phyloP scores from a whole-genome alignment of 2,113 vertebrate species.

The Muntiacus muntjak region DNA sequence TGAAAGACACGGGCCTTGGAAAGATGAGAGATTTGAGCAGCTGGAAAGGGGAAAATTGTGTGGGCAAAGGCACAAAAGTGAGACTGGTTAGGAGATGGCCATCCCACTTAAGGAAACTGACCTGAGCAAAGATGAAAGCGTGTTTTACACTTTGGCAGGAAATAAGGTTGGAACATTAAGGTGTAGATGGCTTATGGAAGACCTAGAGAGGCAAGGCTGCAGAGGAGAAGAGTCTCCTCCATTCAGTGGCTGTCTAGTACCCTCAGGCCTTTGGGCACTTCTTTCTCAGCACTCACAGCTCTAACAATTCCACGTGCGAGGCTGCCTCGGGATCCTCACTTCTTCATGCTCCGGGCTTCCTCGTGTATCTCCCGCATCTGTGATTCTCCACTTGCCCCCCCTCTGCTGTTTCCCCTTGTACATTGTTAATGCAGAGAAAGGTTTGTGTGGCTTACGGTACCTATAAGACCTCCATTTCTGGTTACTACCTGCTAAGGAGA shows the following conservation, averaged over 20 bases:
- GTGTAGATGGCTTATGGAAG: not conserved
- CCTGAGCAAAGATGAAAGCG: not conserved
- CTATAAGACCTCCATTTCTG: not conserved
- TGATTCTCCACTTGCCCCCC: not conserved
- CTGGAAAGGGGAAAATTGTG: not conserved
- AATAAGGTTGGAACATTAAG: not conserved
- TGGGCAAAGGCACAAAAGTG: not conserved
- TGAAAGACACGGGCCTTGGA: not conserved
- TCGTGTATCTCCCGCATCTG: not conserved
- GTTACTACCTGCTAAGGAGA: not conserved
- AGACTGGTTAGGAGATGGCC: not conserved
- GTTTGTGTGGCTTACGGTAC: not conserved
- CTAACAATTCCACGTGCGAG: not conserved
- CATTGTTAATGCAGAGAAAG: not conserved
- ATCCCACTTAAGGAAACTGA: not conserved
- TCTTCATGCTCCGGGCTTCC: not conserved
- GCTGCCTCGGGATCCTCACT: fast-evolving
- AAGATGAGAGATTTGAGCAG: not conserved
- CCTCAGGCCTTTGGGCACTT: not conserved
- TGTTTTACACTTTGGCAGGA: not conserved
- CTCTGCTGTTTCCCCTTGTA: not conserved
- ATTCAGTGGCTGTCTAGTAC: not conserved
- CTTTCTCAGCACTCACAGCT: not conserved
- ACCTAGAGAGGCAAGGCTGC: not conserved
- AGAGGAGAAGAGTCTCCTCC: not conserved